Conservation (phyloP, 2,797 vertebrate genomes). For the Anas acuta region DNA sequence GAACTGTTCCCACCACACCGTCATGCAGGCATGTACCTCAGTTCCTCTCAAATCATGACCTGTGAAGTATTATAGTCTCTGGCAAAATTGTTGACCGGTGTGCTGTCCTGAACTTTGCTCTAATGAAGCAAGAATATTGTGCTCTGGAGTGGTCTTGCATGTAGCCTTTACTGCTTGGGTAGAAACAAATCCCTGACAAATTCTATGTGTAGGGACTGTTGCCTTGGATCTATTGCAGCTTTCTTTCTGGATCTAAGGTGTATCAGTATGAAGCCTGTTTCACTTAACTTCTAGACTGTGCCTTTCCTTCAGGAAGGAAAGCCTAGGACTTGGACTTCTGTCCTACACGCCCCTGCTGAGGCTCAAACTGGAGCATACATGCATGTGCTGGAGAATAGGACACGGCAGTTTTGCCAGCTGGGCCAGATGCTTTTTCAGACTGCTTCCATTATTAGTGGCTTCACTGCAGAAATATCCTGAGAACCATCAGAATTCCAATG, state of each 20-base stretch:
- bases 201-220: neutral
- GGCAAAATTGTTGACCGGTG: neutral
- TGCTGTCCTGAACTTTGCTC: neutral
- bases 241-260: neutral
- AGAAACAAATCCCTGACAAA: neutral
- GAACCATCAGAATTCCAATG: neutral
- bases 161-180: neutral
- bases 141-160: neutral
- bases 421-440: neutral
- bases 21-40: neutral
- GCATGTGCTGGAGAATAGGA: neutral
- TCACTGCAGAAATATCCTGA: neutral
- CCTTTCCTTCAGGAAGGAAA: neutral
- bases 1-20: too few relatives aligned
- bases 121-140: too few relatives aligned
- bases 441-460: neutral
- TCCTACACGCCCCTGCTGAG: neutral
- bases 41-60: neutral
- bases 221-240: neutral
- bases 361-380: neutral
- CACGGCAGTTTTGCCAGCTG: neutral
- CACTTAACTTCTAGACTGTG: neutral
- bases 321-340: neutral
- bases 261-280: neutral
- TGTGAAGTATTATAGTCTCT: neutral